Evolutionary conservation across 2,888 invertebrate genomes (phyloP).

Genomic region (Tenthredo amoena): DNA sequence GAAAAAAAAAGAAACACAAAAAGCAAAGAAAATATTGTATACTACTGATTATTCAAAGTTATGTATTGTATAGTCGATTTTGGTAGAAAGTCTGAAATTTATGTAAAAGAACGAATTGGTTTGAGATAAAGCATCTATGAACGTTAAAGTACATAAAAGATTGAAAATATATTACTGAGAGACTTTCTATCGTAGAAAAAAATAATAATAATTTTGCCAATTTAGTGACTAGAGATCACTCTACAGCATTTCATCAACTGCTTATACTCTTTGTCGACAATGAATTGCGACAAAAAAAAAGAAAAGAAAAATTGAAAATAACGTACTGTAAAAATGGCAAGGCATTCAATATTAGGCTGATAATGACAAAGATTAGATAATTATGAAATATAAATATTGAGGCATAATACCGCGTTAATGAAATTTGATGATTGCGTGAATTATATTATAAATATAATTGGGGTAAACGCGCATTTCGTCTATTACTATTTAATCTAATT

Average conservation of each 20-base stretch:
- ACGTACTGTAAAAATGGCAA: slow-evolving; percentile 35
- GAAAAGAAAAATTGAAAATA: slow-evolving; percentile 11
- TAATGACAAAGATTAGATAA: slow-evolving; percentile 41
- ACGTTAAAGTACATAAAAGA: neutral
- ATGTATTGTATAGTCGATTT: slow-evolving; percentile 14
- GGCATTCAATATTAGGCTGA: slow-evolving; percentile 47
- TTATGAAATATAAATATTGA: slow-evolving; percentile 21
- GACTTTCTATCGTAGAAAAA: slow-evolving; percentile 19
- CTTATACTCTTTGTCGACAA: slow-evolving; percentile 11
- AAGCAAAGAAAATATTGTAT: slow-evolving; percentile 35
- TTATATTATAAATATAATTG: slow-evolving; percentile 47
- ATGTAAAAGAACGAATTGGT: neutral
- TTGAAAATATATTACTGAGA: slow-evolving; percentile 8
- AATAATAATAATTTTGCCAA: slow-evolving; percentile 4
- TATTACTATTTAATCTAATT: slow-evolving; percentile 32
- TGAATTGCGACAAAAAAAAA: neutral
- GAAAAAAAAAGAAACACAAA: slow-evolving; percentile 35
- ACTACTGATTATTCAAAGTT: slow-evolving; percentile 29
- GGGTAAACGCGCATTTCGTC: slow-evolving; percentile 48
- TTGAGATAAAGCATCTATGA: neutral
- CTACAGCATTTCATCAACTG: slow-evolving; percentile 14
- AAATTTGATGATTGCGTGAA: slow-evolving; percentile 42
- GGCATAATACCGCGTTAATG: slow-evolving; percentile 30
- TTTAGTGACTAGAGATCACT: neutral
- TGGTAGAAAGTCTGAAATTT: slow-evolving; percentile 26